Percentiles rank a stretch among this genome's conserved stretches.
Conservation (phyloP, 2,888 invertebrate species). For the Pseudococcus longispinus region DNA sequence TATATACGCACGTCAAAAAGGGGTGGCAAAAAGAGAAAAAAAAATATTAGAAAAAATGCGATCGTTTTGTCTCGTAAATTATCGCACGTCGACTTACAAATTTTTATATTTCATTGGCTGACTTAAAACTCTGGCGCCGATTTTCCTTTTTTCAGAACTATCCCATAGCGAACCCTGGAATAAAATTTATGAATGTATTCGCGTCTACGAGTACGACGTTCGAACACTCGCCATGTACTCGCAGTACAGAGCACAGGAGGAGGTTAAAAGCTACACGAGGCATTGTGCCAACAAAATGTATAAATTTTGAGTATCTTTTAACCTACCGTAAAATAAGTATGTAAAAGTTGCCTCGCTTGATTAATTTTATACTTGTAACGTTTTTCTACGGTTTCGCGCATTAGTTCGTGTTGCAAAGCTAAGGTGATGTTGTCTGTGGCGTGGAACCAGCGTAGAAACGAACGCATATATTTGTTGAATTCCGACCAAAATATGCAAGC, state of each 20-base stretch:
- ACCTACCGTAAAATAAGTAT: slow-evolving; percentile 70
- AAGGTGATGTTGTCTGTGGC: slow-evolving; percentile 66
- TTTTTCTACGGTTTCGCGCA: slow-evolving; percentile 61
- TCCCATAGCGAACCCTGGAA: slow-evolving; percentile 54
- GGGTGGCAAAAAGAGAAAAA: background rate
- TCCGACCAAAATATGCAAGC: slow-evolving; percentile 74
- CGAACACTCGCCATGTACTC: background rate
- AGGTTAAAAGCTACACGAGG: background rate
- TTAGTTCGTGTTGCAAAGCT: slow-evolving; percentile 54
- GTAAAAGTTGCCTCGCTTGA: slow-evolving; percentile 66
- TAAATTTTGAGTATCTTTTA: background rate
- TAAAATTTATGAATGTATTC: slow-evolving; percentile 18
- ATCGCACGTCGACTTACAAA: slow-evolving; percentile 23
- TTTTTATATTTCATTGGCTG: slow-evolving; percentile 55
- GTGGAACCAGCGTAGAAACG: slow-evolving; percentile 71
- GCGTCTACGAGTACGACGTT: background rate
- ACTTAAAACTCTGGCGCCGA: slow-evolving; percentile 57
- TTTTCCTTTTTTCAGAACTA: slow-evolving; percentile 50
- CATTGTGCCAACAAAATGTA: background rate
- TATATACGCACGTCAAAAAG: background rate
- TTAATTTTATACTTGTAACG: slow-evolving; percentile 69
- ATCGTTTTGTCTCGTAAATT: background rate
- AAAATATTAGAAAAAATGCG: background rate
- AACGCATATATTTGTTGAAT: slow-evolving; percentile 71
- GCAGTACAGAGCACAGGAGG: background rate